phyloP scores from a whole-genome alignment of 1,140 invertebrate species.

The Himalopsyche phryganea region DNA sequence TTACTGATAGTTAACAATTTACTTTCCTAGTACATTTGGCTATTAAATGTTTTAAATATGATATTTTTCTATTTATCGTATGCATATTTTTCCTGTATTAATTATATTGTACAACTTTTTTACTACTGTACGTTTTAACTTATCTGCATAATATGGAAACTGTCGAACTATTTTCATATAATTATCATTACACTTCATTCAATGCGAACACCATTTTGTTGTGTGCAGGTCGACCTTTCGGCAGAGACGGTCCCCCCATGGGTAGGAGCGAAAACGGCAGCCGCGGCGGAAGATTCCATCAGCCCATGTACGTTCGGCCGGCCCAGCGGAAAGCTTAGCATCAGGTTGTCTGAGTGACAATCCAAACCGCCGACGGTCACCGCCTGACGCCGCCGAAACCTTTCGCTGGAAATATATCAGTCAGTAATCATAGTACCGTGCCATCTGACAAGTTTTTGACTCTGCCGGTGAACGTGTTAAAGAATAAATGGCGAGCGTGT shows the following conservation, averaged over 20 bases:
- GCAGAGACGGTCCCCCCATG: conserved; percentile 20
- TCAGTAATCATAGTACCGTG: neutral
- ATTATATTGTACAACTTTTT: too few relatives aligned
- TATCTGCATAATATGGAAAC: too few relatives aligned
- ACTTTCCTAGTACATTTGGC: too few relatives aligned
- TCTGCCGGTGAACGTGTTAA: conserved; percentile 1
- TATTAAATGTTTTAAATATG: too few relatives aligned
- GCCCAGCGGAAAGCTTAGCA: conserved; percentile 40
- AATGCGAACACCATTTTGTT: neutral
- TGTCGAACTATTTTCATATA: too few relatives aligned
- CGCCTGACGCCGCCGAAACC: neutral
- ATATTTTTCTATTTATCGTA: too few relatives aligned
- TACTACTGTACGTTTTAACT: too few relatives aligned
- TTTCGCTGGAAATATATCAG: neutral
- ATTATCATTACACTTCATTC: too few relatives aligned
- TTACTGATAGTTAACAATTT: too few relatives aligned
- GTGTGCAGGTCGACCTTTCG: conserved; percentile 11
- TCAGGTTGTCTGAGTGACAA: conserved; percentile 28
- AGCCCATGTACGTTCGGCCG: conserved; percentile 46
- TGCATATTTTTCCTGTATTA: too few relatives aligned
- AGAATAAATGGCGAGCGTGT: neutral
- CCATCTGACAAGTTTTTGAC: neutral
- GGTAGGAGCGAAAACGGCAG: conserved; percentile 14
- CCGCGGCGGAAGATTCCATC: conserved; percentile 36
- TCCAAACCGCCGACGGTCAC: neutral